These are phyloP conservation scores for Malurus melanocephalus DNA, from an alignment of 2,113 vertebrate genomes.

Conservation along the genomic window DNA sequence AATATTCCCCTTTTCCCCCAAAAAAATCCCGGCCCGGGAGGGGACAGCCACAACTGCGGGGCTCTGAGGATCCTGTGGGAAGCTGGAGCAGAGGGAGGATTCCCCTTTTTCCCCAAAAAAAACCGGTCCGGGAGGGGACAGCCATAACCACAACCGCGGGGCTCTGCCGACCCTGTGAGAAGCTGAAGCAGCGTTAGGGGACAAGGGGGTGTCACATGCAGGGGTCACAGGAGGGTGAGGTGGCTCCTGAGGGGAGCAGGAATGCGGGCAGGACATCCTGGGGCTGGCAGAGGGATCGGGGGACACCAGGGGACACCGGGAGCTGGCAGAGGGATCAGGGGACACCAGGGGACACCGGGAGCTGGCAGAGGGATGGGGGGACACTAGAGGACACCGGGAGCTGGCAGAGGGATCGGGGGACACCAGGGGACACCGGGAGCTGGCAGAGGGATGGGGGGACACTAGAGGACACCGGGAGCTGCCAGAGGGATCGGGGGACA, in stretches of 20 bases:
- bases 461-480: no score
- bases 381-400: no score
- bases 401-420: not conserved
- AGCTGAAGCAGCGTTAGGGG: not conserved
- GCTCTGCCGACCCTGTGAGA: not conserved
- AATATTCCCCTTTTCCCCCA: not conserved
- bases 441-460: not conserved
- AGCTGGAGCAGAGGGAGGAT: not conserved
- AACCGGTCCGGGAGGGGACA: not conserved
- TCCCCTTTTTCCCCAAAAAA: not conserved
- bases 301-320: no score
- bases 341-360: accelerated
- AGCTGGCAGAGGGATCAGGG: not conserved
- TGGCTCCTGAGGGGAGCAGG: not conserved
- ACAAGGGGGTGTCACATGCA: not conserved
- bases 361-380: not conserved
- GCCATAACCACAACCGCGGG: no score
- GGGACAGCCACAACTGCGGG: accelerated
- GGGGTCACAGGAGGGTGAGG: not conserved
- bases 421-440: not conserved
- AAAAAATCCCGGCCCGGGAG: not conserved
- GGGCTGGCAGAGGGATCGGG: not conserved
- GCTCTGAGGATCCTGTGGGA: not conserved
- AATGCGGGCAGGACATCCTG: not conserved
- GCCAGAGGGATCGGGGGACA: not conserved